These are phyloP conservation scores for Salmo trutta DNA, from an alignment of 2,797 vertebrate species.

Conservation along the genomic window DNA sequence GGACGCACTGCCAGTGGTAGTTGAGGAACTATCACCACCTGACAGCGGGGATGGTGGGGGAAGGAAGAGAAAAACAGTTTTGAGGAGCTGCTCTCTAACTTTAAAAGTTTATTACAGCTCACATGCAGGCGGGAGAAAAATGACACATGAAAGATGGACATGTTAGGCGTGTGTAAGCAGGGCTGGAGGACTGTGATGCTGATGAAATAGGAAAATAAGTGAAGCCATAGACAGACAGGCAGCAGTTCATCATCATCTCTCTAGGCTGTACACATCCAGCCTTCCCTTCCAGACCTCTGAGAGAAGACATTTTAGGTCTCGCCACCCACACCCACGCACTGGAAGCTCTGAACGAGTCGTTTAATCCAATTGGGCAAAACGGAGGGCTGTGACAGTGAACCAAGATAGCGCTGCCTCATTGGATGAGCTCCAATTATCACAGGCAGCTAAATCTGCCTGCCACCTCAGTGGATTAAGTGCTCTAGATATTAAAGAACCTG, in stretches of 20 bases:
- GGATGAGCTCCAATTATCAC: slow-evolving; percentile 65
- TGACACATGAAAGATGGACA: not conserved
- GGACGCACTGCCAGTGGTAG: slow-evolving; percentile 90
- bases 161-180: too few relatives aligned
- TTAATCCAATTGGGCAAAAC: slow-evolving; percentile 48
- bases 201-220: too few relatives aligned
- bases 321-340: not conserved
- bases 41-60: not conserved
- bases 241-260: not conserved
- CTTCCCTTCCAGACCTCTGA: not conserved
- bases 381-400: slow-evolving; percentile 35
- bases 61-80: not conserved
- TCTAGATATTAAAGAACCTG: not conserved
- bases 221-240: not conserved
- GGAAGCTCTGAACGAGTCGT: slow-evolving; percentile 41
- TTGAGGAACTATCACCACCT: slow-evolving; percentile 93
- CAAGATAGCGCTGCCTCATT: slow-evolving; percentile 44
- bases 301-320: not conserved
- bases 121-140: not conserved
- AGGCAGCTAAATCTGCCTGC: slow-evolving; percentile 41
- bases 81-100: not conserved
- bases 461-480: slow-evolving; percentile 15
- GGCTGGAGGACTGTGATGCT: too few relatives aligned
- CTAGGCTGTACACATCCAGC: not conserved
- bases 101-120: not conserved